These are phyloP conservation scores for Conus ventricosus DNA, from an alignment of 1,140 invertebrate genomes.

Conservation along the genomic window DNA sequence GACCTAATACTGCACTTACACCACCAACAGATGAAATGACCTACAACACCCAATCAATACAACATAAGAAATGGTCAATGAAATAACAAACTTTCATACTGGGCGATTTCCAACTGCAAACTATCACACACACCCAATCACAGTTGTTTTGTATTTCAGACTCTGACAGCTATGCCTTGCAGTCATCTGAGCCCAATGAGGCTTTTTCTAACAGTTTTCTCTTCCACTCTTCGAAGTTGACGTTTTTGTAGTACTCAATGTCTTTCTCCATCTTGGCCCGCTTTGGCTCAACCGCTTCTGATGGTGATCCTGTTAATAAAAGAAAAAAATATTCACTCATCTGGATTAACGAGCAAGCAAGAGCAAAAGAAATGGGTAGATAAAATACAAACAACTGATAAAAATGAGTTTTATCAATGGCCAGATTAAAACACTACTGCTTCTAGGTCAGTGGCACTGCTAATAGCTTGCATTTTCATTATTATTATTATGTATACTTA, in stretches of 20 bases:
- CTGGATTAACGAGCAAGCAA: neutral
- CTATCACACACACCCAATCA: neutral
- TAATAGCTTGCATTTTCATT: no score
- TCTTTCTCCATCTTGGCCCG: slow-evolving; percentile 38
- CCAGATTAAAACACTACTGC: no score
- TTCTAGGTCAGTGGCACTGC: no score
- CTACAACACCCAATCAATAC: no score
- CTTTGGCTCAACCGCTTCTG: slow-evolving; percentile 25
- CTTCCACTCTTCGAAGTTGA: slow-evolving; percentile 55
- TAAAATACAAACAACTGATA: neutral
- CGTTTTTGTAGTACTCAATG: slow-evolving; percentile 30
- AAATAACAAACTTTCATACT: no score
- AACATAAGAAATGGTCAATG: no score
- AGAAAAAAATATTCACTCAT: neutral
- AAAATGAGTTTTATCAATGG: no score
- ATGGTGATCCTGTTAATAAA: slow-evolving; percentile 5
- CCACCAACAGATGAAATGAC: no score
- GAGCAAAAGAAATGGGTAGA: neutral
- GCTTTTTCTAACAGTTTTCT: slow-evolving; percentile 47
- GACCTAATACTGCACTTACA: no score
- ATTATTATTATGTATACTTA: no score
- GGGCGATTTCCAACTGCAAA: no score
- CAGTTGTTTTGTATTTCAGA: neutral
- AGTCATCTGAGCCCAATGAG: slow-evolving; percentile 25
- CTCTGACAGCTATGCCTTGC: neutral